Base-by-base conservation (phyloP, 2,797 vertebrate genomes). In the Syndactyla subalaris region DNA sequence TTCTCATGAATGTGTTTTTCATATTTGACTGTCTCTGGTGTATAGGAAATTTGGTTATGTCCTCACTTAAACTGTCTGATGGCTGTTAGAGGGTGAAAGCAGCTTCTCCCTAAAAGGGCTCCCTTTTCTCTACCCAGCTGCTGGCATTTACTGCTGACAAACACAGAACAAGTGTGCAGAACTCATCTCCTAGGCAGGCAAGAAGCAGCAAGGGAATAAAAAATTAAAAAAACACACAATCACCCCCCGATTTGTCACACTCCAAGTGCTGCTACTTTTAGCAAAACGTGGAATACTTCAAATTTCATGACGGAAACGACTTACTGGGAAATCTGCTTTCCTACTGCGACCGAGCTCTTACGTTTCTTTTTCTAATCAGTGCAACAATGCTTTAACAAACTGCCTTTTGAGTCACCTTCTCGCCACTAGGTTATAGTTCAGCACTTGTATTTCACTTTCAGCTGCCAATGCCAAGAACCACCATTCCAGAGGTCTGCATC, bases 41-140 rank as follows among this genome's bases (percentile, higher is more conserved):
- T 29, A n/a, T 1, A 78, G 54, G 30, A 90, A 85, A 63, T 43
- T 62, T 43, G 49, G 24, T 63, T 51, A 19, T 5, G 6, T 26
- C 23, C 10, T 14, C 61, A 49, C 9, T 71, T 41, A n/a, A 84
- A 77, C 0, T 14, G 41, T 51, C 26, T 49, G 55, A 68, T 54
- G 61, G 9, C 43, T 55, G 46, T 24, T 24, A 77, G 24, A 88
- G 39, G 0, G 1, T 32, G 49, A 85, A 18, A 0, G 0, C 1
- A 65, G 29, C 49, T 68, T 57, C 32, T 7, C 21, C 30, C 45
- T 80, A 14, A 77, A 85, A 83, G 22, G 16, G 34, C 6, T 94
- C 36, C 18, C 4, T 20, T 62, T 88, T 71, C 59, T 14, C 57
- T 24, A 3, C 3, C 38, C 41, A 67, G 52, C 76, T 85, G 34